A percentile compares a stretch with the other conserved stretches of the same genome.
Evolutionary conservation across 2,888 invertebrate species (phyloP).

Genomic region (Parnassius glacialis): DNA sequence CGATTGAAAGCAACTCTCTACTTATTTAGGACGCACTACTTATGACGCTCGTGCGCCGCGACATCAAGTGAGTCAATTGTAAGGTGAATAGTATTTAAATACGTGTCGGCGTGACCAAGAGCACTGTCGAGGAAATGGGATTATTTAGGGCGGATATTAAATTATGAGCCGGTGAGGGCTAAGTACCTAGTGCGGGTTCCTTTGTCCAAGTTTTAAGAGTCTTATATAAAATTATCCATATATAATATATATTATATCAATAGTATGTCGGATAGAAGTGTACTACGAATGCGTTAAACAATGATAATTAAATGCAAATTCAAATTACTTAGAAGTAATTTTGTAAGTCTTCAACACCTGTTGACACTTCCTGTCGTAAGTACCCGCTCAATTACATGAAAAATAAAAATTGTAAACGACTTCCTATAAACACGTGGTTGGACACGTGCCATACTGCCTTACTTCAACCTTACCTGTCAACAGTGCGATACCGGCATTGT

Average conservation of each 20-base stretch:
- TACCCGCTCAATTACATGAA: slow-evolving; percentile 36
- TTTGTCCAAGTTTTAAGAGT: slow-evolving; percentile 51
- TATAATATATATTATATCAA: too few relatives aligned
- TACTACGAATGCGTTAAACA: too few relatives aligned
- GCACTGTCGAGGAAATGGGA: slow-evolving; percentile 61
- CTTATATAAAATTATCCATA: background rate
- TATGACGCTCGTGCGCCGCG: slow-evolving; percentile 11
- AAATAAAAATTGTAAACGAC: slow-evolving; percentile 40
- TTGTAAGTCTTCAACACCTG: slow-evolving; percentile 33
- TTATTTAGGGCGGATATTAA: slow-evolving; percentile 78
- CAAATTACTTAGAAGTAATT: slow-evolving; percentile 25
- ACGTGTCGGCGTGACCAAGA: slow-evolving; percentile 31
- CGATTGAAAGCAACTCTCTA: slow-evolving; percentile 33
- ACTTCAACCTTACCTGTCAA: slow-evolving; percentile 14
- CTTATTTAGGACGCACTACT: slow-evolving; percentile 31
- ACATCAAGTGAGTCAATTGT: slow-evolving; percentile 21
- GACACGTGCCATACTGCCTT: slow-evolving; percentile 19
- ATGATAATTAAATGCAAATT: slow-evolving; percentile 22
- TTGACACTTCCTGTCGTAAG: slow-evolving; percentile 45
- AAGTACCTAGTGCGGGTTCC: slow-evolving; percentile 64
- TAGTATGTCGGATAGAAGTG: too few relatives aligned
- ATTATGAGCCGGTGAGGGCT: slow-evolving; percentile 67
- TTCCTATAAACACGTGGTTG: slow-evolving; percentile 14
- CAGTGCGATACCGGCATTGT: slow-evolving; percentile 14
- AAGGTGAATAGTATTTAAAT: slow-evolving; percentile 26